A percentile compares a stretch with the other conserved stretches of the same genome.
phyloP scores from a whole-genome alignment of 2,113 vertebrate species.

The Megaleporinus macrocephalus region DNA sequence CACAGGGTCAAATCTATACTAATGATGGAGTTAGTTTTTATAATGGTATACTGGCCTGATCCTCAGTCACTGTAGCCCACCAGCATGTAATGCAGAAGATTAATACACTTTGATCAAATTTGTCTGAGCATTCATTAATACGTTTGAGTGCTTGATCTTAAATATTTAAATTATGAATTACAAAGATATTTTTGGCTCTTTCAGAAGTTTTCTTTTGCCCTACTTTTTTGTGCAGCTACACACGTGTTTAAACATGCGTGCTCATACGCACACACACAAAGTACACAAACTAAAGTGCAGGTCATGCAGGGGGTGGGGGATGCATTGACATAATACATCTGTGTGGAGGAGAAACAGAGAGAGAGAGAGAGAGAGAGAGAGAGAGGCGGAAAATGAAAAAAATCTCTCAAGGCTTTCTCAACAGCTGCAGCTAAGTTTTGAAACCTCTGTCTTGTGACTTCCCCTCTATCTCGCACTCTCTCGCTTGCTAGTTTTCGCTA shows the following conservation, averaged over 20 bases:
- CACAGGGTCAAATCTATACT: too few relatives aligned
- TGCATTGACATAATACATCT: slow-evolving; percentile 17
- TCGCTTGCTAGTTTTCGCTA: not conserved
- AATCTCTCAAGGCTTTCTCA: slow-evolving; percentile 20
- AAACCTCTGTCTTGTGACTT: slow-evolving; percentile 34
- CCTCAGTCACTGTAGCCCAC: too few relatives aligned
- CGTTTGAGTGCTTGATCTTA: not conserved
- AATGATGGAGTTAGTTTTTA: too few relatives aligned
- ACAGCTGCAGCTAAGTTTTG: slow-evolving; percentile 29
- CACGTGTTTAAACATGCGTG: not conserved
- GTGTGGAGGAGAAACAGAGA: slow-evolving; percentile 12
- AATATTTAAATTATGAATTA: not conserved
- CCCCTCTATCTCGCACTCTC: slow-evolving; percentile 2
- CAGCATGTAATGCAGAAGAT: too few relatives aligned
- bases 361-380: not conserved
- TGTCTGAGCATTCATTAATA: not conserved
- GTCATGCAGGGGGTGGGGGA: not conserved
- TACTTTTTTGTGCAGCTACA: not conserved
- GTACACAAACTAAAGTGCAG: not conserved
- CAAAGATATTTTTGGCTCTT: not conserved
- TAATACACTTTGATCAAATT: not conserved
- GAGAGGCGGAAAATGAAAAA: slow-evolving; percentile 7
- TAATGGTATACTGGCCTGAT: too few relatives aligned
- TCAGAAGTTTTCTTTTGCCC: not conserved
- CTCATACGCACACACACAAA: not conserved